Evolutionary conservation across 2,888 invertebrate genomes (phyloP).

Genomic region (Tyria jacobaeae): DNA sequence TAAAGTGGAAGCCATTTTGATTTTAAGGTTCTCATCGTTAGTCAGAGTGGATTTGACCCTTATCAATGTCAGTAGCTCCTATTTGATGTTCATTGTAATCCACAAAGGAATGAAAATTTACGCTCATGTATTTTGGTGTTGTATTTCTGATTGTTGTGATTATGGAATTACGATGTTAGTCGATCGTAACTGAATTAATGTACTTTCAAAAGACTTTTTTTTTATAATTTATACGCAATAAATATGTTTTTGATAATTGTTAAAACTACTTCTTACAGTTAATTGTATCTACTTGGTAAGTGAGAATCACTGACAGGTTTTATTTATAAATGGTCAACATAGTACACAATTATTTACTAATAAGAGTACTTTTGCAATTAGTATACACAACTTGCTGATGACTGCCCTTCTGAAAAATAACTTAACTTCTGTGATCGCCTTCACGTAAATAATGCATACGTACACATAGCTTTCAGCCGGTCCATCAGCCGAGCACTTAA

Average conservation of each 20-base stretch:
- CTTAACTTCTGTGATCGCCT: background rate
- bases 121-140: slow-evolving; percentile 12
- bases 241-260: no score
- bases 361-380: background rate
- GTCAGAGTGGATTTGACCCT: slow-evolving; percentile 31
- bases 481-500: no score
- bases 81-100: slow-evolving; percentile 22
- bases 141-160: background rate
- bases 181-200: background rate
- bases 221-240: no score
- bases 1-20: slow-evolving; percentile 12
- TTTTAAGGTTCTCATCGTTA: slow-evolving; percentile 20
- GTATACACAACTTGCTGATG: background rate
- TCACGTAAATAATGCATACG: background rate
- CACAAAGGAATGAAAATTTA: slow-evolving; percentile 14
- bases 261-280: no score
- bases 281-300: no score
- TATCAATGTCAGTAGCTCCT: slow-evolving; percentile 32
- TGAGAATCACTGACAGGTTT: no score
- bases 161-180: accelerated
- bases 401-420: background rate
- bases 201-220: background rate
- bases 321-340: no score
- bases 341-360: background rate
- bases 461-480: no score